These are phyloP conservation scores for Bettongia penicillata DNA, from an alignment of 2,113 vertebrate genomes.

Conservation along the genomic window DNA sequence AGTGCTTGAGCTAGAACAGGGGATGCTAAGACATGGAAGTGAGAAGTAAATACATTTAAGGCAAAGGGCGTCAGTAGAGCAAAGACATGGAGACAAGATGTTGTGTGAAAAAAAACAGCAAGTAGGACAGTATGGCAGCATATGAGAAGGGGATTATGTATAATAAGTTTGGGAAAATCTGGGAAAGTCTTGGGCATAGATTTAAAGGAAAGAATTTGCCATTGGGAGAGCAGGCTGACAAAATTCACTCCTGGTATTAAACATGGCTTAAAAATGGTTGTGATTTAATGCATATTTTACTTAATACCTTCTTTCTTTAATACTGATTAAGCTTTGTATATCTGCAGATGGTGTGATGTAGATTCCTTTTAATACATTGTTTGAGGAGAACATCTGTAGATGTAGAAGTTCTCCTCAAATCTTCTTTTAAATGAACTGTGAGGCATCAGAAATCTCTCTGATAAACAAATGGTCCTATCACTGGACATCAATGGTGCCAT, in stretches of 20 bases:
- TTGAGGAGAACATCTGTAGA: too few species aligned
- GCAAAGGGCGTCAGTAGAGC: not conserved
- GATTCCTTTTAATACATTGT: not conserved
- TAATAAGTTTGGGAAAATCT: not conserved
- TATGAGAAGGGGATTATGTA: not conserved
- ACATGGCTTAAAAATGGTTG: not conserved
- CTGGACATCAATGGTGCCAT: too few species aligned
- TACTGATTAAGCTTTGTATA: not conserved
- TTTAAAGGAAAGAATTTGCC: not conserved
- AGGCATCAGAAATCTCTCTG: not conserved
- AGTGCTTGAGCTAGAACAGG: not conserved
- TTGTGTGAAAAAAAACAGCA: too few species aligned
- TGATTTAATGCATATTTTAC: not conserved
- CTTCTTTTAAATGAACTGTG: not conserved
- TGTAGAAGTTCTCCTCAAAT: not conserved
- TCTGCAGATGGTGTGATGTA: not conserved
- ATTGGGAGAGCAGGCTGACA: not conserved
- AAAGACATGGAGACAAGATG: not conserved
- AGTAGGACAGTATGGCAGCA: not conserved
- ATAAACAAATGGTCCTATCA: not conserved
- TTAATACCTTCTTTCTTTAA: not conserved
- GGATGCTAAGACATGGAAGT: not conserved
- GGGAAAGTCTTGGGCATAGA: not conserved
- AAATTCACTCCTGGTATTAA: not conserved
- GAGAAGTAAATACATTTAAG: not conserved